Conservation (phyloP, 2,888 invertebrate genomes). For the Rhogogaster chlorosoma region DNA sequence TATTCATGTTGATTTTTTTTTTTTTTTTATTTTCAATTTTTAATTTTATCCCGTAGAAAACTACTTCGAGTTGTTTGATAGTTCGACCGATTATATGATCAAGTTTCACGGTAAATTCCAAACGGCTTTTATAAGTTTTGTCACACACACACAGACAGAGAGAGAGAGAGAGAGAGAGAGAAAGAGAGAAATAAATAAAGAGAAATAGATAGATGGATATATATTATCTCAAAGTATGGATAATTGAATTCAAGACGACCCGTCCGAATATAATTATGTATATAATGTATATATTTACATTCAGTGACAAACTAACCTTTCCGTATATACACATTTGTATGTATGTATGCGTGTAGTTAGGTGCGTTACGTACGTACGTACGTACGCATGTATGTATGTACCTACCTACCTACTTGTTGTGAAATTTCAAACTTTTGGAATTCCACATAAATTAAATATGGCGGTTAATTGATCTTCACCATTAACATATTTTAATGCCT, state of each 20-base stretch:
- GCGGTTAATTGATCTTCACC: constrained; percentile 34
- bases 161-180: constrained; percentile 44
- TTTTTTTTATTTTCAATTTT: not conserved
- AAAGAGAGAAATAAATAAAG: constrained; percentile 47
- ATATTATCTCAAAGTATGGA: not conserved
- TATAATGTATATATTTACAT: constrained; percentile 7
- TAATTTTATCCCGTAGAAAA: no score
- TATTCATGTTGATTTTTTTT: not conserved
- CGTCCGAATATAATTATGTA: constrained; percentile 19
- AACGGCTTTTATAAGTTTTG: constrained; percentile 13
- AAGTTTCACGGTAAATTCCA: constrained; percentile 41
- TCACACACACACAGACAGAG: no score
- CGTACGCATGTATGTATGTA: not conserved
- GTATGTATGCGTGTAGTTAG: not conserved
- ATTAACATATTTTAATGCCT: constrained; percentile 34
- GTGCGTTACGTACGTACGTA: not conserved
- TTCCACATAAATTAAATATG: constrained; percentile 49
- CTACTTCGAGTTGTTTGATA: not conserved
- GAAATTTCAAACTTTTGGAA: constrained; percentile 49
- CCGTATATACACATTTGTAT: not conserved
- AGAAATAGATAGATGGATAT: constrained; percentile 47
- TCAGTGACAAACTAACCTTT: constrained; percentile 19
- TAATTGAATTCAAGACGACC: constrained; percentile 25
- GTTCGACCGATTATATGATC: constrained; percentile 6
- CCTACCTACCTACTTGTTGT: constrained; percentile 5